A percentile compares a stretch with the other conserved stretches of the same genome.
Conservation (phyloP, 2,888 invertebrate genomes). For the Metopia argyrocephala region DNA sequence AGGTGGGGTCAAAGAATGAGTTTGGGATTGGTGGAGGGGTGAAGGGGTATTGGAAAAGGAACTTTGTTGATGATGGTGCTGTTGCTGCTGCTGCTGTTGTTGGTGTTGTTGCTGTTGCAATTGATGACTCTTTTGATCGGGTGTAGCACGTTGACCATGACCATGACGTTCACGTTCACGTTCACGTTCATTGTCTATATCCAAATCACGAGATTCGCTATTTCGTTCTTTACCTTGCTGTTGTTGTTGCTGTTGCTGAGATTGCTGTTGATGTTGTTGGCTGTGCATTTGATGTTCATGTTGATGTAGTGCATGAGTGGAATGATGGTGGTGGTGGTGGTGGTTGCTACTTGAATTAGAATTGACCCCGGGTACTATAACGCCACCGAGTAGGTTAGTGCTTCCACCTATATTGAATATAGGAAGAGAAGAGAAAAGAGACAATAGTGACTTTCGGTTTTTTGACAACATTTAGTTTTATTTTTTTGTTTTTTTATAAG, state of each 20-base stretch:
- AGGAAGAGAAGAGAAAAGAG: constrained; percentile 80
- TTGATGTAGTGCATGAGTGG: constrained; percentile 70
- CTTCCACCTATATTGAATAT: constrained; percentile 78
- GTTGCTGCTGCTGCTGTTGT: too few species aligned
- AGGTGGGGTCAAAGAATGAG: constrained; percentile 67
- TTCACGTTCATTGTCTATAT: constrained; percentile 50
- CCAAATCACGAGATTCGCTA: constrained; percentile 59
- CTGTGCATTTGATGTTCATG: constrained; percentile 70
- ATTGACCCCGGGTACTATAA: constrained; percentile 78
- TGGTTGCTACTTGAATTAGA: constrained; percentile 75
- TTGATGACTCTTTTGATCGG: constrained; percentile 67
- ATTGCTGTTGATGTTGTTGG: constrained; percentile 69
- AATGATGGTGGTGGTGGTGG: constrained; percentile 74
- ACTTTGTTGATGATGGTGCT: too few species aligned
- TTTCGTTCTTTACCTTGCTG: constrained; percentile 65
- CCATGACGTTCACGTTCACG: constrained; percentile 65
- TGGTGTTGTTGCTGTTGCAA: constrained; percentile 69
- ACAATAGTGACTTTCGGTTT: constrained; percentile 79
- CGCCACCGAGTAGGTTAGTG: constrained; percentile 78
- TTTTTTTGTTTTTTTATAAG: constrained; percentile 59
- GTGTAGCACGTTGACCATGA: constrained; percentile 64
- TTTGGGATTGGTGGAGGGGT: constrained; percentile 63
- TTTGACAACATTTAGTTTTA: constrained; percentile 60
- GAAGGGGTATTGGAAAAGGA: constrained; percentile 65
- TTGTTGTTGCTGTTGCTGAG: constrained; percentile 66